Evolutionary conservation across 2,888 invertebrate species (phyloP).

Genomic region (Dasypolia templi): DNA sequence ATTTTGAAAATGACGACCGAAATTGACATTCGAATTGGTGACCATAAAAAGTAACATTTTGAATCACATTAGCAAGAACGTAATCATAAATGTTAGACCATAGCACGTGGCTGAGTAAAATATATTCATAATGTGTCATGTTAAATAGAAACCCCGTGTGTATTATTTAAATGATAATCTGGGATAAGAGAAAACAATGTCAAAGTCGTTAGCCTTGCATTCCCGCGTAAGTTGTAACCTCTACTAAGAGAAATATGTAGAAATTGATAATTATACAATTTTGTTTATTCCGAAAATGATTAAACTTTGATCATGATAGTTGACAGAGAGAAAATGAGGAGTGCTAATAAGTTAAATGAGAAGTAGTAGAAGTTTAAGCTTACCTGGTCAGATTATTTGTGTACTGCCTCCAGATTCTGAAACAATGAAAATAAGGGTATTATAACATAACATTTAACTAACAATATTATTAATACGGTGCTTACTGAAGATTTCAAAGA

Average conservation of each 20-base stretch:
- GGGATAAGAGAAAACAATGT: constrained; percentile 51
- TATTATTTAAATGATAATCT: constrained; percentile 52
- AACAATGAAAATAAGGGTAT: constrained; percentile 55
- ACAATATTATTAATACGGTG: neutral
- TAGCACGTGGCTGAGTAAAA: constrained; percentile 16
- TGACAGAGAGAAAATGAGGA: neutral
- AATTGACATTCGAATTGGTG: neutral
- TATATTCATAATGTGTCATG: constrained; percentile 38
- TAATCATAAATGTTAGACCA: neutral
- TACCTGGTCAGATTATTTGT: constrained; percentile 64
- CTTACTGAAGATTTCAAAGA: neutral
- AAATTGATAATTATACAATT: constrained; percentile 1
- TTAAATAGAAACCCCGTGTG: constrained; percentile 46
- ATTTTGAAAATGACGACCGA: neutral
- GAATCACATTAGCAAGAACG: constrained; percentile 2
- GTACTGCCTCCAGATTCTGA: constrained; percentile 66
- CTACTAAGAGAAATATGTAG: constrained; percentile 11
- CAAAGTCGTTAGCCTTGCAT: constrained; percentile 20
- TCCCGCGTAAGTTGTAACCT: constrained; percentile 11
- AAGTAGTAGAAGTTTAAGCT: constrained; percentile 18
- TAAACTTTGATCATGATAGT: neutral
- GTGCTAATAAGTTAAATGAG: neutral
- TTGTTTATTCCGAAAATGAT: too few species aligned
- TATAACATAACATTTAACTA: neutral
- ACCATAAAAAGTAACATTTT: neutral